Conservation (phyloP, 2,888 invertebrate genomes). For the Plebejus anna region DNA sequence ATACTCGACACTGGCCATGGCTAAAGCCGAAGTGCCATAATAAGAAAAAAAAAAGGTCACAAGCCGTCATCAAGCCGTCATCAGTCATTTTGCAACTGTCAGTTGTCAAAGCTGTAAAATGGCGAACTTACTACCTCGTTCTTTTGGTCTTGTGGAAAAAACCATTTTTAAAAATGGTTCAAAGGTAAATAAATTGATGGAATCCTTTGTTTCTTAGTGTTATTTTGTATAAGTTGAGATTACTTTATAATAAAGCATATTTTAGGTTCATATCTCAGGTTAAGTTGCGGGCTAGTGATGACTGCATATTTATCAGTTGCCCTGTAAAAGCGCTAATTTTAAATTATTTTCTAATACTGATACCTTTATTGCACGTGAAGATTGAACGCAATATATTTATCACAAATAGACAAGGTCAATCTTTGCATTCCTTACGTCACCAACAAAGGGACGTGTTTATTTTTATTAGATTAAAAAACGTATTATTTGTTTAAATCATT, state of each 20-base stretch:
- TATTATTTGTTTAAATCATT: constrained; percentile 31
- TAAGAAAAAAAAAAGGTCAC: no score
- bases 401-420: constrained; percentile 66
- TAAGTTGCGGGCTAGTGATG: background rate
- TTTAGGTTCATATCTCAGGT: background rate
- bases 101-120: constrained; percentile 73
- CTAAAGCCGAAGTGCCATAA: no score
- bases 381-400: constrained; percentile 42
- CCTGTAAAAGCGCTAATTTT: constrained; percentile 36
- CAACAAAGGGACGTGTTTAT: constrained; percentile 41
- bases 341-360: constrained; percentile 30
- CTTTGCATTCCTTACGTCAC: constrained; percentile 72
- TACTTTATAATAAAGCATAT: background rate
- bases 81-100: background rate
- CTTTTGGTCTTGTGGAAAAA: constrained; percentile 84
- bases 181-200: constrained; percentile 79
- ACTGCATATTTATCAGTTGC: constrained; percentile 6
- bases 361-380: constrained; percentile 32
- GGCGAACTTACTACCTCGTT: constrained; percentile 89
- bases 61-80: background rate
- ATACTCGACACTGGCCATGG: no score
- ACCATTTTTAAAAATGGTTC: constrained; percentile 83
- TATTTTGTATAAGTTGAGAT: constrained; percentile 4
- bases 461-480: constrained; percentile 33
- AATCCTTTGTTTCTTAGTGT: background rate